These are phyloP conservation scores for Marronus borbonicus DNA, from an alignment of 2,888 invertebrate genomes.

Conservation along the genomic window DNA sequence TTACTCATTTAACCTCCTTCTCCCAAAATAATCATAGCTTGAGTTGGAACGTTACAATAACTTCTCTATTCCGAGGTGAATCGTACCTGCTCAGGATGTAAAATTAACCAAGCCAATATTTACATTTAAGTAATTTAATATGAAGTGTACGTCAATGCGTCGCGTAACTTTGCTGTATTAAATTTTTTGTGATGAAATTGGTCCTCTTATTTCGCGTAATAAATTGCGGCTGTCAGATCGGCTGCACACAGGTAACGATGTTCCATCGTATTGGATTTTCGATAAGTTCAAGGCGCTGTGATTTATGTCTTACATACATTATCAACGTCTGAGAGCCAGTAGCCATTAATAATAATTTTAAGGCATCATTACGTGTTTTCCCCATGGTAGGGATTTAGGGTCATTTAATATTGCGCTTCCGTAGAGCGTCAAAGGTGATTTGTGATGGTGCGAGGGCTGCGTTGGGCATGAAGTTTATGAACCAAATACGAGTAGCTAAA, in stretches of 20 bases:
- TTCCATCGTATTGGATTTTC: conserved; percentile 18
- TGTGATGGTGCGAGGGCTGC: neutral
- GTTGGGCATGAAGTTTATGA: neutral
- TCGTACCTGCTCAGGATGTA: too few species aligned
- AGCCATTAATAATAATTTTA: conserved; percentile 37
- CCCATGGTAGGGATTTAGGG: neutral
- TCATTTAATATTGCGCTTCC: conserved; percentile 14
- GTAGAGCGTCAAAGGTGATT: conserved; percentile 14
- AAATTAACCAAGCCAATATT: too few species aligned
- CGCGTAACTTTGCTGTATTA: too few species aligned
- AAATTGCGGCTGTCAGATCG: neutral
- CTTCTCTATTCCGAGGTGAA: too few species aligned
- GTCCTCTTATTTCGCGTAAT: neutral
- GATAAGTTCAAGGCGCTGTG: conserved; percentile 24
- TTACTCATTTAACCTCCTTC: conserved; percentile 22
- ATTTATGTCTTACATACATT: conserved; percentile 20
- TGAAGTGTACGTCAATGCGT: too few species aligned
- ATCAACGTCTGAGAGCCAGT: conserved; percentile 21
- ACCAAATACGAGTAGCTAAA: neutral
- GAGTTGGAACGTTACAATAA: too few species aligned
- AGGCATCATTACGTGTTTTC: conserved; percentile 18
- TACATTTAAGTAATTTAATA: too few species aligned
- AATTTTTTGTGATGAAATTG: neutral
- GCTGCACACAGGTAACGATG: neutral
- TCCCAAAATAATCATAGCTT: conserved; percentile 7